A percentile compares a stretch with the other conserved stretches of the same genome.
phyloP scores from a whole-genome alignment of 2,113 vertebrate species.

The Ophthalmolycus amberensis region DNA sequence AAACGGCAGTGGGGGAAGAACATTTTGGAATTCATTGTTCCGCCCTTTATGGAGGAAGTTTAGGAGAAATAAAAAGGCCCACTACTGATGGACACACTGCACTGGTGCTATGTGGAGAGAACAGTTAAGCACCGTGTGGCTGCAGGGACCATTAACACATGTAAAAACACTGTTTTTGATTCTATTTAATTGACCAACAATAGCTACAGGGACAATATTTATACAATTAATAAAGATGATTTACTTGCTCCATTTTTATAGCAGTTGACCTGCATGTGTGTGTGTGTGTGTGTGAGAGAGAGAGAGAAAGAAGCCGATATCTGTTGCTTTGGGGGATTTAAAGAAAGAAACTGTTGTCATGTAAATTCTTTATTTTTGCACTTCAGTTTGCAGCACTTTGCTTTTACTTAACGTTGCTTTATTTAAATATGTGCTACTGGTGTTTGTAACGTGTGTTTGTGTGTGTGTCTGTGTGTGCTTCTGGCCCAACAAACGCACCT shows the following conservation, averaged over 20 bases:
- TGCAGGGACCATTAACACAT: background rate
- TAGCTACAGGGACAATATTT: constrained; percentile 46
- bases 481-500: constrained; percentile 18
- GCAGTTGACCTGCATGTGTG: constrained; percentile 16
- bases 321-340: background rate
- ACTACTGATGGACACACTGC: background rate
- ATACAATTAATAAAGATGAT: constrained; percentile 30
- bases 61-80: background rate
- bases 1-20: background rate
- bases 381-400: constrained; percentile 44
- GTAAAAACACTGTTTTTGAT: constrained; percentile 30
- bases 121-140: background rate
- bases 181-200: constrained; percentile 30
- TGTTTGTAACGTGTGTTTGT: constrained; percentile 29
- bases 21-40: background rate
- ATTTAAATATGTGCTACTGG: constrained; percentile 39
- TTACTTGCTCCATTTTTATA: constrained; percentile 50
- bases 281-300: background rate
- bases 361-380: constrained; percentile 55
- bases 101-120: background rate
- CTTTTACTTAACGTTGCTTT: constrained; percentile 48
- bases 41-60: constrained; percentile 8
- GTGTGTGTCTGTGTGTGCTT: constrained; percentile 6
- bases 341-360: constrained; percentile 12
- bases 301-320: background rate